Evolutionary conservation across 2,113 vertebrate species (phyloP), one percentile per base, ranked within the genome.

Genomic region (Lipophrys pholis): DNA sequence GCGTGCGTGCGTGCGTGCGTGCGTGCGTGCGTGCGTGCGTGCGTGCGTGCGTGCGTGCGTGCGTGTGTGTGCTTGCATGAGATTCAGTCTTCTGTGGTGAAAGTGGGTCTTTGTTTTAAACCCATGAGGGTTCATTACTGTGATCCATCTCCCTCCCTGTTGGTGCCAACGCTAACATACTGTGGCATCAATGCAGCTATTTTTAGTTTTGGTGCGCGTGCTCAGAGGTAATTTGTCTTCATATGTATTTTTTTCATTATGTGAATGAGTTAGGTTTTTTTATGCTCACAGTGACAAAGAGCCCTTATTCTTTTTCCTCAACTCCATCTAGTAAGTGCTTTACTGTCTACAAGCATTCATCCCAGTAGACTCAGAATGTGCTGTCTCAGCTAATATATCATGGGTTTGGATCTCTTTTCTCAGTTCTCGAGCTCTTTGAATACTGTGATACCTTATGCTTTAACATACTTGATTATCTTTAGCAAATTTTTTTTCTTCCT

Each of bases 41-140:
- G 14, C 6, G 17, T 51, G 40, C 60, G 11, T 60, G 16, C 8
- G 12, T 16, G 7, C 52, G 0, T 15, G 7, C 63, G 38, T 73
- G 45, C 53, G 60, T 75, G 41, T 58, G 17, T 69, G 10, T 40
- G 68, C 71, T 54, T 56, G 39, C 55, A 73, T 49, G 52, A 60
- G 69, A 61, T 46, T 51, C 78, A 64, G 62, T 76, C 69, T 82
- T 67, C 84, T 82, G 80, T 64, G 54, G 79, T 75, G 71, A 49
- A 84, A 84, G 73, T 78, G 79, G 61, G 78, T 89, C 87, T 91
- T 77, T 87, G 82, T 85, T 83, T 71, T 30, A 91, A 91, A 84
- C 91, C 88, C 90, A 81, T 15, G 89, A 87, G 90, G 73, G 67
- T 88, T 92, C 89, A 89, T 93, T 90, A 87, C 73, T 74, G 80